Base-by-base conservation (phyloP, 2,888 invertebrate species). In the Plagodis pulveraria region DNA sequence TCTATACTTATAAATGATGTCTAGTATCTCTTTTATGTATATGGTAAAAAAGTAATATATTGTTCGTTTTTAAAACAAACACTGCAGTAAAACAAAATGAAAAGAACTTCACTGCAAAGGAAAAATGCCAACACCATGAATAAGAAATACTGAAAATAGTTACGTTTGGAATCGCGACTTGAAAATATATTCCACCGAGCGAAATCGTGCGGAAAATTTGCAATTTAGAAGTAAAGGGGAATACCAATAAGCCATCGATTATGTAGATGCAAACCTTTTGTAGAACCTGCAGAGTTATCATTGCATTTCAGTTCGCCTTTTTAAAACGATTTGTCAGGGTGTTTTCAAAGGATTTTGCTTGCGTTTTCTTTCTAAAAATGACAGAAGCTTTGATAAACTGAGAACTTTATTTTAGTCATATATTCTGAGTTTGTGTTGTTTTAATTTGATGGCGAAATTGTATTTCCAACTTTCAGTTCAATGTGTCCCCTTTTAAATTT, bases 141-240 rank as follows among this genome's bases (percentile, higher is more conserved):
- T 80, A 81, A 78, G 76, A 78, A 82, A 84, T 80, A 79, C 77
- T 78, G 78, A 80, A 83, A 81, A 84, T 80, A 81, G 85, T 86
- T 84, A 80, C 82, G 81, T 83, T 67, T 78, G 78, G 80, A 80
- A 80, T 82, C 81, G 83, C 84, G 81, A 81, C 77, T 86, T 81
- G 86, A 86, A 89, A 91, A 91, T 91, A 83, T 91, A 91, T 90
- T 87, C 87, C 78, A 78, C 76, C 76, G 82, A 78, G 77, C 80
- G 86, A 90, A 91, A 91, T 92, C 91, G 91, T 87, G 91, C 83
- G 88, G 90, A 92, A 92, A 91, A 92, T 92, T 91, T 90, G 91
- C 91, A 91, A 90, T 92, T 92, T 91, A 87, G 87, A 89, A 91
- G 89, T 90, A 89, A 89, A 85, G 86, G 88, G 89, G 91, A 89